Evolutionary conservation across 2,888 invertebrate genomes (phyloP), one percentile per base, ranked within the genome.

Genomic region (Leptopterna dolabrata): DNA sequence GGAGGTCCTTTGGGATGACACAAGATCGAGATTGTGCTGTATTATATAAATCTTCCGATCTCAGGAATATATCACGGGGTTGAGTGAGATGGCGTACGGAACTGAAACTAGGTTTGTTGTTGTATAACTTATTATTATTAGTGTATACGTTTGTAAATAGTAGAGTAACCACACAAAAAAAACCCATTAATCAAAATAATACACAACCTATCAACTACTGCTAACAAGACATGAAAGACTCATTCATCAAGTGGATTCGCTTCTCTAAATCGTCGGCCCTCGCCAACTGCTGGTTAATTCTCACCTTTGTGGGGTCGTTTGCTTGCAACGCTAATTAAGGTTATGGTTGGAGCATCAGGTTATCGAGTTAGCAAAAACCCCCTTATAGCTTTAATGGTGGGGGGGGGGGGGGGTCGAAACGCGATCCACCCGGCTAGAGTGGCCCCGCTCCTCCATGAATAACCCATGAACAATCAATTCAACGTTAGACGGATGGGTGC

Each of bases 381-480:
- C 51, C n/a, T 19, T 16, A 6, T 51, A 16, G 45, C 11, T 14
- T 16, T 45, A 16, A 45, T 19, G 24, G 24, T n/a, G 70, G 24
- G 16, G 70, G 19, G 70, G 70, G 70, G 30, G 27, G 7, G 19
- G 29, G 19, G 30, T 14, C n/a, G 41, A 41, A 41, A 73, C 73
- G 30, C 41, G 73, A 73, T 13, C 73, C 11, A 0, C 71, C 29
- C 24, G 71, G 16, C 63, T 24, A 13, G 16, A 30, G 1, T 19
- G 14, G 73, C 41, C 73, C 63, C 13, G 3, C 27, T 27, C 36
- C 73, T 73, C n/a, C n/a, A 73, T 73, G 73, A 73, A 73, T 73
- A 73, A 73, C 73, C 73, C 73, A 73, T 73, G 73, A 73, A 30
- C 73, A 73, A 73, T 73, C 73, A 73, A 73, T 73, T 73, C 73